Percentiles rank a stretch among this genome's conserved stretches.
Conservation (phyloP, 1,140 invertebrate genomes). For the Cydia strobilella region DNA sequence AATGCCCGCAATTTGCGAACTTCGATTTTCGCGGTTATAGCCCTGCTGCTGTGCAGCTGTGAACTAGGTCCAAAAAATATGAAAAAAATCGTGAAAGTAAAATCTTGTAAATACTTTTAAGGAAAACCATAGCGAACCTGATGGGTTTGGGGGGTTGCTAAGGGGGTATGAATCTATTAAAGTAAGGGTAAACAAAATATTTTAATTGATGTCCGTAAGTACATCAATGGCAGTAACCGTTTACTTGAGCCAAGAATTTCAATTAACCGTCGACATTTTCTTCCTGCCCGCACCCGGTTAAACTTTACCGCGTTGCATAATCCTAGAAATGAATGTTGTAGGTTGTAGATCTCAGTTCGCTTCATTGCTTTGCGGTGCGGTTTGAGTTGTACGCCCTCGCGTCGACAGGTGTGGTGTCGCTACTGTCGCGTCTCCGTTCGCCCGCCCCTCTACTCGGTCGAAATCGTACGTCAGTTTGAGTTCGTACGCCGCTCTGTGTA, state of each 20-base stretch:
- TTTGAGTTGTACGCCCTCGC: constrained; percentile 40
- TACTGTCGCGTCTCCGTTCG: constrained; percentile 49
- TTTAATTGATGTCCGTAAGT: too few species aligned
- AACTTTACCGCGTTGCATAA: constrained; percentile 53
- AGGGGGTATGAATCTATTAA: too few species aligned
- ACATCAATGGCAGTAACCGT: too few species aligned
- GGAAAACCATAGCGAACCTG: too few species aligned
- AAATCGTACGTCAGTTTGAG: constrained; percentile 53
- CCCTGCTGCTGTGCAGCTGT: too few species aligned
- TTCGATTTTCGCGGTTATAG: too few species aligned
- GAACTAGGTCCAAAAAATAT: too few species aligned
- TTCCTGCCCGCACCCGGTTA: constrained; percentile 52
- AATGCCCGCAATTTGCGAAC: too few species aligned
- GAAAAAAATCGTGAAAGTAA: too few species aligned
- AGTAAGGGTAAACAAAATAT: too few species aligned
- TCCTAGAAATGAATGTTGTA: constrained; percentile 49
- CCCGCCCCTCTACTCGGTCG: constrained; percentile 46
- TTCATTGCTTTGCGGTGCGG: constrained; percentile 38
- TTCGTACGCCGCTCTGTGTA: constrained; percentile 54
- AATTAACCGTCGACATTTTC: constrained; percentile 54
- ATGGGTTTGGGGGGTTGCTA: too few species aligned
- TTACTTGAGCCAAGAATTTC: constrained; percentile 44
- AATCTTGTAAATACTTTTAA: too few species aligned
- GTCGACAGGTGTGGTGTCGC: constrained; percentile 64
- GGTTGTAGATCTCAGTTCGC: constrained; percentile 34